Conservation (phyloP, 2,888 invertebrate genomes). For the Hypselothyrea guttata region DNA sequence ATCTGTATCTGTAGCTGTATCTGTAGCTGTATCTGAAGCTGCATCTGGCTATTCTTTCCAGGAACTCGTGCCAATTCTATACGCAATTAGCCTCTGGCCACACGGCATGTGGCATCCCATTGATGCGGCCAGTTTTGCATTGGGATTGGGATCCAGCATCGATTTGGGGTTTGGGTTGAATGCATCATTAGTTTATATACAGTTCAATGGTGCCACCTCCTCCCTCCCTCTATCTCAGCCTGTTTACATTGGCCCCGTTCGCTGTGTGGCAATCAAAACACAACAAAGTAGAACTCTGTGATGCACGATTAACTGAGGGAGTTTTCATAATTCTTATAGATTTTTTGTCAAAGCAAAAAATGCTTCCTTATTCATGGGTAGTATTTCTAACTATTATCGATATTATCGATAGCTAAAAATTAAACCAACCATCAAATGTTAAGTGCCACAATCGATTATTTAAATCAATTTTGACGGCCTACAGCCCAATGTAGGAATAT, state of each 20-base stretch:
- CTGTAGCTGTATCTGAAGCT: conserved; percentile 5
- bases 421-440: no score
- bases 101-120: conserved; percentile 14
- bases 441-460: no score
- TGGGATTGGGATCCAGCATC: conserved; percentile 1
- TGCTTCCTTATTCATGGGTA: no score
- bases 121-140: neutral
- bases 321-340: no score
- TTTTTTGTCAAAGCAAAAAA: no score
- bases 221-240: conserved; percentile 14
- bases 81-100: conserved; percentile 31
- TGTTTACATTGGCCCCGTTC: conserved; percentile 52
- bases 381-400: no score
- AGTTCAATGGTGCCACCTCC: conserved; percentile 5
- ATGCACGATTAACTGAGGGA: no score
- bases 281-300: no score
- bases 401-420: no score
- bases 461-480: no score
- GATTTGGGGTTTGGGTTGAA: conserved; percentile 12
- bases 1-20: neutral
- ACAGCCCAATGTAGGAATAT: no score
- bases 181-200: conserved; percentile 46
- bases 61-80: conserved; percentile 44
- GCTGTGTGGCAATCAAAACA: neutral
- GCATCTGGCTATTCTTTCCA: conserved; percentile 38